Base-by-base conservation (phyloP, 2,888 invertebrate species). In the Chaetogeoica ovagalla region DNA sequence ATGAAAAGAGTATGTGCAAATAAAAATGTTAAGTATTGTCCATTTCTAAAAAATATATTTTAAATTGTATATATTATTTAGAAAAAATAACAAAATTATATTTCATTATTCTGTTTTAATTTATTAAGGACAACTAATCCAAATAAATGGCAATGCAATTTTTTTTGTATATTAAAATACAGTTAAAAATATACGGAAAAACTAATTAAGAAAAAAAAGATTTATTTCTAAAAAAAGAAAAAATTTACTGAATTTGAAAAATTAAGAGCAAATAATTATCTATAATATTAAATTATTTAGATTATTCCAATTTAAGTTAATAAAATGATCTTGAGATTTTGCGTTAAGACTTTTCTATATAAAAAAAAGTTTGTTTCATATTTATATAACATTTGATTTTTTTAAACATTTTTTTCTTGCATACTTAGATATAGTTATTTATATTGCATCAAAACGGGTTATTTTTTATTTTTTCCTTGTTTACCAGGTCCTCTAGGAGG, bases 401-500 rank as follows among this genome's bases (percentile, higher is more conserved):
- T 70, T 79, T 52, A 62, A 62, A 79, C 69, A 48, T 69, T 76
- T 62, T 39, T 79, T 63, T 79, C 63, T 71, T 71, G 70, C 55
- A 71, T 79, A 70, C 63, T 63, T 79, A 70, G 52, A 63, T 63
- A 63, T 52, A 77, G 59, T 70, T 52, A 70, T 62, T 63, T 23
- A 57, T 79, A 79, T 71, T 79, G 69, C 71, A 79, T 79, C 70
- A 79, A 65, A 30, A 30, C 4, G 1, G 30, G 55, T 79, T 74
- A 82, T 83, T 83, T 95, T 93, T 95, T 95, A 89, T 93, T 93
- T 91, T 95, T 95, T 89, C 93, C 95, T 89, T 95, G 95, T 89
- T 94, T 95, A 88, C 94, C 94, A 86, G 94, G 94, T 85, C 94
- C 95, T 81, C 83, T 77, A 55, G 98, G 98, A 86, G 98, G 98